A percentile compares a stretch with the other conserved stretches of the same genome.
Evolutionary conservation across 2,797 vertebrate species (phyloP).

Genomic region (Lutra lutra): DNA sequence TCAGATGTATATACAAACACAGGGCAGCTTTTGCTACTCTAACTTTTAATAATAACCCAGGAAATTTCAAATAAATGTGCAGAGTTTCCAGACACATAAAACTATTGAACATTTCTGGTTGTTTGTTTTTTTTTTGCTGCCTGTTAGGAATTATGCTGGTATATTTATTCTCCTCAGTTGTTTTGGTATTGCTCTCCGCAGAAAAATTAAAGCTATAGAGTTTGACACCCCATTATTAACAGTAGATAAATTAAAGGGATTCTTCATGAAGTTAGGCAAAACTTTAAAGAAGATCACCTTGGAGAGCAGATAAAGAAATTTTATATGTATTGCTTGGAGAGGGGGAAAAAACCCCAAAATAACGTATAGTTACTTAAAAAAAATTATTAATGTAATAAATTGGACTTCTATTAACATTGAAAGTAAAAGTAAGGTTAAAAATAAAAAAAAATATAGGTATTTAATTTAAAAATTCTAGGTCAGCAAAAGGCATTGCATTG

Average conservation of each 20-base stretch:
- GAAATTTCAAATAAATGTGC: background rate
- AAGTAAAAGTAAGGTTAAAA: slow-evolving; percentile 7
- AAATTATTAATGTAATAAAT: background rate
- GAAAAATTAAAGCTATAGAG: background rate
- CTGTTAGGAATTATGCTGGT: background rate
- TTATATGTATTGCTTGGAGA: background rate
- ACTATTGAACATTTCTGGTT: background rate
- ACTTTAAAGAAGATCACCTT: slow-evolving; percentile 24
- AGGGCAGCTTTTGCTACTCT: background rate
- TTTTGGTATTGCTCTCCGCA: background rate
- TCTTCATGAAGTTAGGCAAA: slow-evolving; percentile 38
- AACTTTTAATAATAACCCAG: background rate
- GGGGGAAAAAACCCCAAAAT: background rate
- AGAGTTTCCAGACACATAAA: background rate
- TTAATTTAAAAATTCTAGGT: slow-evolving; percentile 5
- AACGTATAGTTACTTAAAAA: slow-evolving; percentile 24
- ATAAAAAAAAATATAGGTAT: background rate
- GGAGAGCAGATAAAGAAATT: slow-evolving; percentile 23
- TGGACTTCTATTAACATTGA: background rate
- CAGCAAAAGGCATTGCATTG: background rate
- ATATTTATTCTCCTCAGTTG: background rate
- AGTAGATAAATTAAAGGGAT: background rate
- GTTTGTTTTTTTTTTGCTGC: background rate
- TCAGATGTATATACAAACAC: background rate
- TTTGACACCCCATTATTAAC: slow-evolving; percentile 47